These are phyloP conservation scores for Thera obeliscata DNA, from an alignment of 2,888 invertebrate genomes.

Conservation along the genomic window DNA sequence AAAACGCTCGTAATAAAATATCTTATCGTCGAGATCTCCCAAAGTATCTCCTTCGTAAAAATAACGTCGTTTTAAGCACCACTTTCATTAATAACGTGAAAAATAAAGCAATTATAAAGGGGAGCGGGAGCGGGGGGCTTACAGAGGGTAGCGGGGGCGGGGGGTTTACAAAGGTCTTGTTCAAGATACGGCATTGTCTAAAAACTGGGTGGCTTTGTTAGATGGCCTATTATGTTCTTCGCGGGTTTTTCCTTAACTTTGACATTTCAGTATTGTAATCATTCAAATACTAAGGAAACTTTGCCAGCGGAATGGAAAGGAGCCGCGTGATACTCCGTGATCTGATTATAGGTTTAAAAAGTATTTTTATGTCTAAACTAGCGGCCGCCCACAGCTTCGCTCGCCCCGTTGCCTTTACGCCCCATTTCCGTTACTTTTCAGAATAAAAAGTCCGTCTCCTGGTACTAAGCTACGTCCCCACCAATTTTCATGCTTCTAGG, in stretches of 20 bases:
- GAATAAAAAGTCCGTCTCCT: no score
- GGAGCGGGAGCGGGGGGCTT: slow-evolving; percentile 8
- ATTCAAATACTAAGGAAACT: background rate
- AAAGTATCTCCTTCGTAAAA: slow-evolving; percentile 29
- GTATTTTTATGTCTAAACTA: no score
- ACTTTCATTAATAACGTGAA: slow-evolving; percentile 35
- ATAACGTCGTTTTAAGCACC: slow-evolving; percentile 35
- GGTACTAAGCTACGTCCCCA: no score
- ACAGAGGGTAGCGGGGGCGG: slow-evolving; percentile 9
- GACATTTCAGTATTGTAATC: slow-evolving; percentile 1
- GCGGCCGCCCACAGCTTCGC: no score
- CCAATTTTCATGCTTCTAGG: no score
- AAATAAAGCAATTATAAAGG: slow-evolving; percentile 30
- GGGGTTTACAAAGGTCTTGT: slow-evolving; percentile 16
- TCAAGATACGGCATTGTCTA: slow-evolving; percentile 19
- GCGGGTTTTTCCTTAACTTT: slow-evolving; percentile 1
- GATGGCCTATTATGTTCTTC: slow-evolving; percentile 15
- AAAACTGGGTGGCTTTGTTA: slow-evolving; percentile 13
- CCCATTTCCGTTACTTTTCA: no score
- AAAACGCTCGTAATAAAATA: slow-evolving; percentile 24
- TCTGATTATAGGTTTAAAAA: no score
- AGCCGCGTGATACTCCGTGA: no score
- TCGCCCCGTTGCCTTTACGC: no score
- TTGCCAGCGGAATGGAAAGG: background rate
- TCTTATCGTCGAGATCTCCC: slow-evolving; percentile 23